Evolutionary conservation across 2,888 invertebrate species (phyloP).

Genomic region (Ametastegia equiseti): DNA sequence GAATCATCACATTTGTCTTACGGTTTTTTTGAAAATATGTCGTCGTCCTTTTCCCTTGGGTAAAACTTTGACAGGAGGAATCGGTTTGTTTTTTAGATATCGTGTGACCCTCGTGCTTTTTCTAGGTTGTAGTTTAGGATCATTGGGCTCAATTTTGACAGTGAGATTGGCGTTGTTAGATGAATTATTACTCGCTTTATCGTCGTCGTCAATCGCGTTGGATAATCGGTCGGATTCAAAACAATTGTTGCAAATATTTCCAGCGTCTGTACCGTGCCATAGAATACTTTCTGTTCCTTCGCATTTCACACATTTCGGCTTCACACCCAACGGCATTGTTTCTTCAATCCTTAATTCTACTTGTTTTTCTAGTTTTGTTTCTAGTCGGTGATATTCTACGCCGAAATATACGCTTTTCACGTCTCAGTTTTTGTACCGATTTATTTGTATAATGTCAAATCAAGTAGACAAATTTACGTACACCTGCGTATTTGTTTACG

Average conservation of each 20-base stretch:
- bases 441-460: background rate
- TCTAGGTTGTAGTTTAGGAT: constrained; percentile 78
- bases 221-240: constrained; percentile 77
- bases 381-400: background rate
- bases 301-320: constrained; percentile 85
- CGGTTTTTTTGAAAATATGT: constrained; percentile 86
- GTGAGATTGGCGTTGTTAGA: constrained; percentile 61
- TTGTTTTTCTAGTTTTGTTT: background rate
- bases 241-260: constrained; percentile 88
- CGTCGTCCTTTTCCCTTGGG: constrained; percentile 87
- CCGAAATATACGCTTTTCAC: background rate
- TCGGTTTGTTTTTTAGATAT: constrained; percentile 78
- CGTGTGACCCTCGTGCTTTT: constrained; percentile 81
- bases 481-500: constrained; percentile 21
- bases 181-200: constrained; percentile 60
- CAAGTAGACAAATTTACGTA: background rate
- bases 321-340: constrained; percentile 76
- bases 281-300: constrained; percentile 83
- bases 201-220: constrained; percentile 62
- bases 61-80: constrained; percentile 68
- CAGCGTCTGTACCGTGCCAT: constrained; percentile 87
- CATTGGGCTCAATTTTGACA: constrained; percentile 68
- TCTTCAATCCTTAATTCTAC: background rate
- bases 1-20: too few relatives aligned
- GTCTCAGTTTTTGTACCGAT: background rate